Percentiles rank a stretch among this genome's conserved stretches.
phyloP scores from a whole-genome alignment of 64 coral and sea anemone species.

The Montipora capricornis region DNA sequence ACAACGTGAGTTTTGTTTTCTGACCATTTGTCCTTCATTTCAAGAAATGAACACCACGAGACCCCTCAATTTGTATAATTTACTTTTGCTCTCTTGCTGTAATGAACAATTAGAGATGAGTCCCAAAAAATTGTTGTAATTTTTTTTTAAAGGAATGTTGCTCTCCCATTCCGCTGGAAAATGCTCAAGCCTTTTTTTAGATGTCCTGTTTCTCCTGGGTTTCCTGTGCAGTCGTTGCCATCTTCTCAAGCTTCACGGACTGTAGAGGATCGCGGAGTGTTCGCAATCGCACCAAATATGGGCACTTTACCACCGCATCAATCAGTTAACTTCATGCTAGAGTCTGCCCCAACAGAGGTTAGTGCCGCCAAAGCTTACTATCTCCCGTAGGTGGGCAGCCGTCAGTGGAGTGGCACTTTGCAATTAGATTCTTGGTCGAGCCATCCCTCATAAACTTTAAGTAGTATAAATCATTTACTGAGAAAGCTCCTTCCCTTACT shows the following conservation, averaged over 20 bases:
- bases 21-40: not conserved
- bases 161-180: constrained; percentile 94
- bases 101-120: no score
- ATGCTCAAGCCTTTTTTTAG: constrained; percentile 82
- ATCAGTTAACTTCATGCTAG: constrained; percentile 78
- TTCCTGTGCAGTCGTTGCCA: not conserved
- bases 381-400: not conserved
- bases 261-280: constrained; percentile 68
- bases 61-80: no score
- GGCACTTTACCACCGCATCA: constrained; percentile 87
- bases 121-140: no score
- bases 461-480: no score
- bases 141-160: constrained; percentile 71
- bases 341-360: constrained; percentile 83
- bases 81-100: no score
- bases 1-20: constrained; percentile 82
- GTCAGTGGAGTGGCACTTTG: not conserved
- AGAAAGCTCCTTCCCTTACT: no score
- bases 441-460: no score
- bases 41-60: no score
- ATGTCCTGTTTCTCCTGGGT: constrained; percentile 30
- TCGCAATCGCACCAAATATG: constrained; percentile 84
- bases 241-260: constrained; percentile 41
- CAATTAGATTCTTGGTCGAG: not conserved
- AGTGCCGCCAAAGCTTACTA: not conserved